Base-by-base conservation (phyloP, 2,113 vertebrate species). In the Neotragus moschatus region DNA sequence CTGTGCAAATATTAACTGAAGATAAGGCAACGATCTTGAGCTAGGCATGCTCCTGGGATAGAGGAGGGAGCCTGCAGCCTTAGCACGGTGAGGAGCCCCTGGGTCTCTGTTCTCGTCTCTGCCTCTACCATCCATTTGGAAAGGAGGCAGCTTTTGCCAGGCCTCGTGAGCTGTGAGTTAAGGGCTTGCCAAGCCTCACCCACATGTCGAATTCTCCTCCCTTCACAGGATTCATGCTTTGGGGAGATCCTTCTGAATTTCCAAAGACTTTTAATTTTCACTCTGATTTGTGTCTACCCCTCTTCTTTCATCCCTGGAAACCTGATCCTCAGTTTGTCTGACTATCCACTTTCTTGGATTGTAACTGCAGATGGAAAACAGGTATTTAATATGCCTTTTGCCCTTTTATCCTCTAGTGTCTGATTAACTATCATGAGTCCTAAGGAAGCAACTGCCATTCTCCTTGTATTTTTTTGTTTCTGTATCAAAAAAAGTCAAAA, bases 331-430 rank as follows among this genome's bases (percentile, higher is more conserved):
- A 63, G 10, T 63, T 80, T 88, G 75, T 89, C 80, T 94, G 91
- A 97, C 61, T 28, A 87, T 97, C 45, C 21, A 7, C 91, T 88
- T 97, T 96, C 85, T 95, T 97, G 36, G 36, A 96, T 93, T 96
- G 77, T 95, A 96, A 93, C 77, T 93, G 97, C 93, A 97, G 97
- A 98, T 85, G 30, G 86, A 80, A 95, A 96, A 26, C 36, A 93
- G 82, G 66, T 97, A 89, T 90, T 98, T 97, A 95, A 94, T 94
- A 93, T 94, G 77, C 53, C 94, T 97, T 97, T 88, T 95, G 80
- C 87, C 2, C 23, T 93, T 90, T 96, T 86, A 36, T 47, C 66
- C 92, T 87, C 33, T 39, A 0, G 1, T 96, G 95, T 94, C 88
- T 88, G 26, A 23, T 95, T 96, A 96, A 86, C 79, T 17, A 45